Evolutionary conservation across 2,888 invertebrate species (phyloP), one percentile per base, ranked within the genome.

Genomic region (Teleogryllus oceanicus): DNA sequence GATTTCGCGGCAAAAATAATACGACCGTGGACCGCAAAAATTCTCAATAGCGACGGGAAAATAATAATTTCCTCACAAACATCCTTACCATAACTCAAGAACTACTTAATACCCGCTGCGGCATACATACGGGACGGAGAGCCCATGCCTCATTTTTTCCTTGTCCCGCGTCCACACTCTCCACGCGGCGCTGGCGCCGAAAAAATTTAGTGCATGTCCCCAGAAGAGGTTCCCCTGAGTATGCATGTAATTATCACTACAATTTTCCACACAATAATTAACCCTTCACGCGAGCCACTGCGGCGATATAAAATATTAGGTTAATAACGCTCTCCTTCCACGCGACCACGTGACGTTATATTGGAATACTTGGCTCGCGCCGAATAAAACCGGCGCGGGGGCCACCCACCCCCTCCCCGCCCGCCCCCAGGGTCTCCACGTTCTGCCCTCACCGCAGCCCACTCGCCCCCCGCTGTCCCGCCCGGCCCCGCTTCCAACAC

Each of bases 1-100:
- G 37, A 37, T 37, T 37, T 37, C 8, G 37, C 37, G 37, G 37
- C 37, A 37, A 37, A 37, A 37, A 37, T 37, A 37, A 37, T 37
- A 37, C 37, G 37, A 0, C 37, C 37, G 37, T 5, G 37, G 37
- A n/a, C 37, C 37, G 37, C 37, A 37, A 37, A 37, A 37, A 37
- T 37, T 37, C 37, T 37, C 37, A 37, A 37, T 37, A 37, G 37
- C 37, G 37, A 37, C 37, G 37, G 62, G n/a, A 11, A 18, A 62
- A 62, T n/a, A 62, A 62, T 62, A 62, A 62, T 62, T 62, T 62
- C 62, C 16, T 62, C 16, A 62, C 62, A 62, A 62, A 62, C 62
- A 62, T 62, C n/a, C n/a, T 62, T 62, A 62, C 62, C 62, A 62
- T 62, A 62, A 62, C n/a, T 62, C 62, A n/a, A 62, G 62, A 62